Base-by-base conservation (phyloP, 2,888 invertebrate genomes). In the Ischnus inquisitorius region DNA sequence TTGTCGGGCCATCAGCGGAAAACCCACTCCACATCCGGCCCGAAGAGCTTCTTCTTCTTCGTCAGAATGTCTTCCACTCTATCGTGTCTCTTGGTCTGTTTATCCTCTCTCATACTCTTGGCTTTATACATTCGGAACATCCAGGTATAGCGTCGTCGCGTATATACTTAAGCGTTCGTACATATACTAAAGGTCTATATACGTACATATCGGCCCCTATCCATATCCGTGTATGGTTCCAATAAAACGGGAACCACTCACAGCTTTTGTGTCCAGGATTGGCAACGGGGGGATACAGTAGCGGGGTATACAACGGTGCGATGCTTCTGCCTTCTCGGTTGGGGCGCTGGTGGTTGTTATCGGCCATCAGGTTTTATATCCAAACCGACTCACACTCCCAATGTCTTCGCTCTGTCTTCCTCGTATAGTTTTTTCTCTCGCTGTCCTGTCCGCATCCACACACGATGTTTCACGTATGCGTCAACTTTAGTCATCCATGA, bases 361-460 rank as follows among this genome's bases (percentile, higher is more conserved):
- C 93, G 93, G 93, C 93, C 93, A 93, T 93, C 93, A 92, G 92
- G 93, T 93, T 93, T 93, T 93, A 93, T 93, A 92, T 92, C 92
- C 91, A 88, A 87, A 88, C 90, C 87, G 65, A 82, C 81, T 41
- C 65, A 84, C 69, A 79, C 82, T 48, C 69, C 65, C 57, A 14
- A 43, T 25, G n/a, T 46, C 69, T 25, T 75, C 77, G 39, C 64
- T 76, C 51, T 46, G n/a, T 48, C 6, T 10, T 62, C 34, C 41
- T 34, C 68, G 1, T 54, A 14, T 4, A 22, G 6, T 14, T 25
- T 41, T 57, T 75, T 54, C 65, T 16, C 19, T 60, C 68, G 25
- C 72, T 28, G 39, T 75, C 39, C 48, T 39, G 19, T 34, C 48
- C 19, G 14, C 25, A 12, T 25, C 60, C 46, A 19, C 46, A 14